A percentile compares a stretch with the other conserved stretches of the same genome.
Conservation (phyloP, 2,888 invertebrate species). For the Drosophila emarginata region DNA sequence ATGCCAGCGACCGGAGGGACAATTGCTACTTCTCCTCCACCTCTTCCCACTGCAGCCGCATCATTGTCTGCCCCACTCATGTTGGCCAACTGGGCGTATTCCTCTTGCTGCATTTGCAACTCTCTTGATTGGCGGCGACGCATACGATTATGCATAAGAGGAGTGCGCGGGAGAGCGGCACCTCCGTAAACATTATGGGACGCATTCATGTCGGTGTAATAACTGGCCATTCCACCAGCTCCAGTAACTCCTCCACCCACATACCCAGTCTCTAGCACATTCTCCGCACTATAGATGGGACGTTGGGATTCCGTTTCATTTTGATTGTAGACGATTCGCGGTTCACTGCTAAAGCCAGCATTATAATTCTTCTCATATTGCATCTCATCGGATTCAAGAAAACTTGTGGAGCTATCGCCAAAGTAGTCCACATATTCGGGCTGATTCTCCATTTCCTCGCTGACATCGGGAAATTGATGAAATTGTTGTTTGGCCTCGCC, state of each 20-base stretch:
- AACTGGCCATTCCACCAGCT: constrained; percentile 41
- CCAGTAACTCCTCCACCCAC: constrained; percentile 43
- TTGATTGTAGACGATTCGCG: constrained; percentile 78
- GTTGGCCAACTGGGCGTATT: constrained; percentile 48
- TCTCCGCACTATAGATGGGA: constrained; percentile 79
- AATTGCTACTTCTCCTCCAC: not conserved
- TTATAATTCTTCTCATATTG: constrained; percentile 80
- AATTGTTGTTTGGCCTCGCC: constrained; percentile 81
- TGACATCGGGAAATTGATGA: constrained; percentile 76
- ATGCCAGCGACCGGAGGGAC: not conserved
- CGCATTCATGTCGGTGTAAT: constrained; percentile 51
- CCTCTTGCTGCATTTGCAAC: constrained; percentile 73
- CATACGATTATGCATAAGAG: constrained; percentile 77
- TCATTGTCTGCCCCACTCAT: constrained; percentile 13
- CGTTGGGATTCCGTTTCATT: constrained; percentile 74
- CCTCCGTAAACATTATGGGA: constrained; percentile 45
- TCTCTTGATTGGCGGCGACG: constrained; percentile 77
- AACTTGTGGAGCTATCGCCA: constrained; percentile 75
- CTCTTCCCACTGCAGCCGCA: not conserved
- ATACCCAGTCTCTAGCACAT: constrained; percentile 59
- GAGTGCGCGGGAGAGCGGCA: constrained; percentile 76
- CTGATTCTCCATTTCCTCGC: constrained; percentile 76
- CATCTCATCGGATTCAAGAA: constrained; percentile 80
- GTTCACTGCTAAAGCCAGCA: constrained; percentile 80
- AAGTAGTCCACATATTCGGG: constrained; percentile 79